Base-by-base conservation (phyloP, 2,888 invertebrate genomes). In the Heteromurus nitidus region DNA sequence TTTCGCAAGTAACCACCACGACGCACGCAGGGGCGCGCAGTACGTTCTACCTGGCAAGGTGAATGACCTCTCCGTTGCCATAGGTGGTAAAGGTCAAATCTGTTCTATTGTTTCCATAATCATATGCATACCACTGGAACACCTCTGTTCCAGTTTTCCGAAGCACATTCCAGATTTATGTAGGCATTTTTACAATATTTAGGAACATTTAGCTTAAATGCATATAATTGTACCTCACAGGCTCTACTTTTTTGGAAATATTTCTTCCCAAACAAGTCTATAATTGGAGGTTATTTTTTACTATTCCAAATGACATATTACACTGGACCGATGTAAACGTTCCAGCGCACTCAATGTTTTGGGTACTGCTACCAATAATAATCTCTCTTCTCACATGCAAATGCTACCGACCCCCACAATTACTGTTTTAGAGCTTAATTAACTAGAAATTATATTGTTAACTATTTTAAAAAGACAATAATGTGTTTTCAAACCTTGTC, bases 231-330 rank as follows among this genome's bases (percentile, higher is more conserved):
- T 76, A 55, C 64, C 67, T 69, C 67, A 60, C 77, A 77, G 18
- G 77, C 77, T 77, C 77, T 77, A 22, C 77, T 77, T 77, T 26
- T 55, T 26, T 44, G 20, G 77, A 36, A 77, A 77, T 67, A 5
- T 5, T 18, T 50, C 13, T 28, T 77, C 30, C 44, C 31, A 60
- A 47, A 58, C 58, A 77, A 77, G 77, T 77, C 69, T 77, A 77
- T 77, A 1, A 76, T 47, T 60, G 67, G 69, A 55, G 68, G 69
- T 20, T 20, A 11, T 47, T 60, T 50, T 7, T 36, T 76, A 26
- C 22, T 60, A 22, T 69, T 68, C 69, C 77, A 68, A 77, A 68
- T 42, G n/a, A 28, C 58, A 53, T 68, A 68, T 68, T 77, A 67
- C 77, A 68, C 77, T 60, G 67, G 20, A 36, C 16, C 42, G 55